Evolutionary conservation across 2,797 vertebrate species (phyloP).

Genomic region (Remorina albescens): DNA sequence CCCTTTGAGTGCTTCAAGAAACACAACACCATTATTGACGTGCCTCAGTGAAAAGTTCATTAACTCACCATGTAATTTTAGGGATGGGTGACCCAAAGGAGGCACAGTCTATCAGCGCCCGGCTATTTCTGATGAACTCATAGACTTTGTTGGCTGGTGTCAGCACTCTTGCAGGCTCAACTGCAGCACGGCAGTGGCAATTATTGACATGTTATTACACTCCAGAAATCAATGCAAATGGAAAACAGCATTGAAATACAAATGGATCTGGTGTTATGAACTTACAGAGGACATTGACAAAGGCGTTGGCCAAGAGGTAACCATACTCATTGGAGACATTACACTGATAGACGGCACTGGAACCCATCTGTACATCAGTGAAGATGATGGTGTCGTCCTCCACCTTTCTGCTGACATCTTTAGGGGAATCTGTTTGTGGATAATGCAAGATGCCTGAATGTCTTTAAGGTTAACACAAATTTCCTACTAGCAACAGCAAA

Average conservation of each 20-base stretch:
- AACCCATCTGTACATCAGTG: constrained; percentile 89
- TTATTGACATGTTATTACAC: constrained; percentile 48
- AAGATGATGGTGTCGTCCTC: constrained; percentile 95
- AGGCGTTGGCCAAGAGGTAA: constrained; percentile 94
- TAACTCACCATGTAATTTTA: constrained; percentile 91
- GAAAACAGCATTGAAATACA: constrained; percentile 23
- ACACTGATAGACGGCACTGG: constrained; percentile 97
- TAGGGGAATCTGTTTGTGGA: constrained; percentile 86
- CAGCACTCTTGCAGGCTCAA: constrained; percentile 94
- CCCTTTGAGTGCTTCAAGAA: constrained; percentile 13
- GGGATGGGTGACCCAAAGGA: constrained; percentile 97
- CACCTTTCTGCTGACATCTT: constrained; percentile 91
- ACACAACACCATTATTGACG: background rate
- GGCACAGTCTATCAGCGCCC: constrained; percentile 89
- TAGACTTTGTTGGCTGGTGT: constrained; percentile 89
- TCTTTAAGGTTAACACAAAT: no score
- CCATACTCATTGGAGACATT: constrained; percentile 95
- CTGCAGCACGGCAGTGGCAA: constrained; percentile 77
- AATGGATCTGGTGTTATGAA: constrained; percentile 17
- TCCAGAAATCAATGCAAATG: constrained; percentile 39
- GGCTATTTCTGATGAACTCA: constrained; percentile 91
- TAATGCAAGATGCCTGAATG: background rate
- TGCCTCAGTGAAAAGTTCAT: constrained; percentile 10
- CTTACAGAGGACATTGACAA: constrained; percentile 97
- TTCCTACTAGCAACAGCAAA: no score